Base-by-base conservation (phyloP, 2,797 vertebrate genomes). In the Sphenodon punctatus region DNA sequence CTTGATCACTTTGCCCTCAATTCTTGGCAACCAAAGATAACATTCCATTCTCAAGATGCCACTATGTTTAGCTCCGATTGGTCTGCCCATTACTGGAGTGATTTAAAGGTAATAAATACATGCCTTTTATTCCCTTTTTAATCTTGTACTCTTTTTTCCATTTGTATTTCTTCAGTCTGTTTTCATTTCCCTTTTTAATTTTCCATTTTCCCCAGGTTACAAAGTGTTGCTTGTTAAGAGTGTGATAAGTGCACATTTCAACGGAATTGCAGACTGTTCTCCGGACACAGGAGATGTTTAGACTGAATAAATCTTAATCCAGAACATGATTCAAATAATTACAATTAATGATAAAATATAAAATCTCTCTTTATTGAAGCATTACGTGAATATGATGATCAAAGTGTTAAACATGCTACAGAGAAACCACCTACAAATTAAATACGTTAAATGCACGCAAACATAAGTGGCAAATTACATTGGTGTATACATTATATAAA, bases 251-350 rank as follows among this genome's bases (percentile, higher is more conserved):
- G 60, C 36, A 68, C 27, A 11, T 38, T 89, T 82, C 68, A 74
- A 89, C 83, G 78, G 68, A 75, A 59, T 39, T 87, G 19, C 81
- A 85, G 86, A 90, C 87, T 36, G 39, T 49, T 72, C 86, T 15
- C 8, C 16, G 89, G 65, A 43, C 39, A 32, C 55, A 79, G 66
- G 87, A 81, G 73, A 63, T 81, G 61, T 74, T 84, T n/a, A n/a
- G n/a, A n/a, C n/a, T n/a, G n/a, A n/a, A n/a, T n/a, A n/a, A n/a
- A n/a, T n/a, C n/a, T n/a, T n/a, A n/a, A n/a, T n/a, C n/a, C n/a
- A n/a, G n/a, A n/a, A n/a, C n/a, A n/a, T n/a, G n/a, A n/a, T n/a
- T n/a, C n/a, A n/a, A n/a, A n/a, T n/a, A n/a, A n/a, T n/a, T n/a
- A n/a, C n/a, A n/a, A n/a, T n/a, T n/a, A n/a, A n/a, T n/a, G n/a